Percentiles rank a stretch among this genome's conserved stretches.
Evolutionary conservation across 2,888 invertebrate species (phyloP).

Genomic region (Creontiades dilutus): DNA sequence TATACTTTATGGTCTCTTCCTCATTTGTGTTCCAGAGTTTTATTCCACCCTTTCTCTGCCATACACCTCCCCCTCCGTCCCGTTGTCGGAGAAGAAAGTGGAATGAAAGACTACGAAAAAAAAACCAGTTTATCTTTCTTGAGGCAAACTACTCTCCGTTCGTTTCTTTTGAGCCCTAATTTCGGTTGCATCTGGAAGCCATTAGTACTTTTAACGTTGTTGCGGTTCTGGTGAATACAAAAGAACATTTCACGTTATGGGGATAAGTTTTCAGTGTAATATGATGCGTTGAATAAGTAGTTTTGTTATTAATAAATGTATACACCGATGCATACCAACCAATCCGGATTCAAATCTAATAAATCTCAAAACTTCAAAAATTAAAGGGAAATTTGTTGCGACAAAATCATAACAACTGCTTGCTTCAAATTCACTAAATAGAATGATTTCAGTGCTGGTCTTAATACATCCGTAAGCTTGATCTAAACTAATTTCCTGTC

Average conservation of each 20-base stretch:
- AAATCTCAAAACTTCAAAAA: no score
- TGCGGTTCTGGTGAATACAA: not conserved
- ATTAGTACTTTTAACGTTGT: not conserved
- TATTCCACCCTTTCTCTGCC: not conserved
- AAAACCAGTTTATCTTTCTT: constrained; percentile 25
- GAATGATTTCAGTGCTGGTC: no score
- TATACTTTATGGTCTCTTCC: constrained; percentile 67
- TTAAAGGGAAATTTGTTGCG: no score
- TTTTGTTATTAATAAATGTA: no score
- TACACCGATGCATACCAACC: no score
- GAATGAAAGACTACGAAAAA: not conserved
- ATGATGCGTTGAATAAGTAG: no score
- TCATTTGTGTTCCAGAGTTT: constrained; percentile 59
- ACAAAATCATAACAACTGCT: no score
- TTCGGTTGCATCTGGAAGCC: not conserved
- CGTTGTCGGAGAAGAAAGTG: not conserved
- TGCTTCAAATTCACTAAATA: no score
- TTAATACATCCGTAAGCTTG: no score
- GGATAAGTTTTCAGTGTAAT: no score
- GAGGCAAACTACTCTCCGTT: not conserved
- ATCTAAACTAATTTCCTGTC: no score
- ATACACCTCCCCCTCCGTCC: not conserved
- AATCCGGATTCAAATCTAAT: no score
- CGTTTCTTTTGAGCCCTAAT: not conserved
- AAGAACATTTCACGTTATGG: not conserved